A percentile compares a stretch with the other conserved stretches of the same genome.
These are phyloP conservation scores for Platycheirus albimanus DNA, from an alignment of 2,888 invertebrate genomes.

Conservation along the genomic window DNA sequence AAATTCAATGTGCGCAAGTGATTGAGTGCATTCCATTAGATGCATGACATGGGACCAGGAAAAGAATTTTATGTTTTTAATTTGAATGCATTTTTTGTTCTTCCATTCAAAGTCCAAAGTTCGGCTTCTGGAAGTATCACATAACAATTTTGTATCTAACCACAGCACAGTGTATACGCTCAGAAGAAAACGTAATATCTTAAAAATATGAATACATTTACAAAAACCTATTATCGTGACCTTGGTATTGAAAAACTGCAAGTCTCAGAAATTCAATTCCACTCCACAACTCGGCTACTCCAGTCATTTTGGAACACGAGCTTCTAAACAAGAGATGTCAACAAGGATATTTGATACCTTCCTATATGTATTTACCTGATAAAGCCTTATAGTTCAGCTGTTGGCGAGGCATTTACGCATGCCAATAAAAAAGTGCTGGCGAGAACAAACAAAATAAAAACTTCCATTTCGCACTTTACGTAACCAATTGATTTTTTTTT, in stretches of 20 bases:
- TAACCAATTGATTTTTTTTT: not conserved
- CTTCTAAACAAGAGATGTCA: constrained; percentile 43
- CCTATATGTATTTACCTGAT: no score
- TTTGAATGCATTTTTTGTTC: not conserved
- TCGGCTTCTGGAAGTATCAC: not conserved
- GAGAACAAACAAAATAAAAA: constrained; percentile 1
- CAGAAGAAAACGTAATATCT: no score
- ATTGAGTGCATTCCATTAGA: constrained; percentile 53
- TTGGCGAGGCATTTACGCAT: constrained; percentile 23
- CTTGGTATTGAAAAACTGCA: constrained; percentile 44
- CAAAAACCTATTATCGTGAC: constrained; percentile 4
- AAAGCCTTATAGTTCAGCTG: not conserved
- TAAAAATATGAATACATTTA: no score
- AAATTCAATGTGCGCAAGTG: constrained; percentile 33
- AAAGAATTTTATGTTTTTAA: constrained; percentile 18
- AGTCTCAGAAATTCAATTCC: constrained; percentile 12
- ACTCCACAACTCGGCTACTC: no score
- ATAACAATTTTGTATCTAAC: no score
- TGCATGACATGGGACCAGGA: constrained; percentile 47
- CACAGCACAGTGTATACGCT: no score
- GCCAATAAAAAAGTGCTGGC: constrained; percentile 18
- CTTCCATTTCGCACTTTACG: constrained; percentile 1
- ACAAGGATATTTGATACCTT: constrained; percentile 63
- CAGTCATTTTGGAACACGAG: constrained; percentile 50
- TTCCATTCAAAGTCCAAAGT: constrained; percentile 28